Evolutionary conservation across 2,113 vertebrate genomes (phyloP).

Genomic region (Holacanthus passer): DNA sequence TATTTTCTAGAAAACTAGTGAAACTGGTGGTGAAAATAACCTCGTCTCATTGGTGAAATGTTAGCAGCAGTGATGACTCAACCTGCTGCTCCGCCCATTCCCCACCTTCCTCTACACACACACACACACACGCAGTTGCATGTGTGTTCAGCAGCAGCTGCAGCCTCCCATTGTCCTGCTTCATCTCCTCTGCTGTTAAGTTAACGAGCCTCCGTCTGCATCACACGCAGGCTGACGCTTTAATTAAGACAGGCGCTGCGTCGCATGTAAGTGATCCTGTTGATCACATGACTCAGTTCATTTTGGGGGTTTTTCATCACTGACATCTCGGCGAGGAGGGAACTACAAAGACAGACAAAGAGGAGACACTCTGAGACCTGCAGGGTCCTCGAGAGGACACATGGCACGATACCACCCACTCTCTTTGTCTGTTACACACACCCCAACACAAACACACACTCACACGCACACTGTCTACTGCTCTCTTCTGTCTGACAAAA

Average conservation of each 20-base stretch:
- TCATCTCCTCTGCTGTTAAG: neutral
- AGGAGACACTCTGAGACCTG: neutral
- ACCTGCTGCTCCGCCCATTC: constrained; percentile 31
- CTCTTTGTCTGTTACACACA: neutral
- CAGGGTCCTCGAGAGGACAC: neutral
- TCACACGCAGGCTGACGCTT: neutral
- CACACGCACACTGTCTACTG: neutral
- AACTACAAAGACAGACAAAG: neutral
- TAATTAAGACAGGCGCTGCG: constrained; percentile 18
- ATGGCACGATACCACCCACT: neutral
- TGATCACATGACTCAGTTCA: constrained; percentile 15
- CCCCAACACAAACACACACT: neutral
- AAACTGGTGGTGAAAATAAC: neutral
- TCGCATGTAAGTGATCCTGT: neutral
- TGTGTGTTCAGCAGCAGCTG: constrained; percentile 9
- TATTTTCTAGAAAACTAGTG: neutral
- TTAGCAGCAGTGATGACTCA: constrained; percentile 31
- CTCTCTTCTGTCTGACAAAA: neutral
- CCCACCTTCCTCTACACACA: neutral
- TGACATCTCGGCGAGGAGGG: neutral
- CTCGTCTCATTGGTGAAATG: neutral
- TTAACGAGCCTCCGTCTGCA: constrained; percentile 11
- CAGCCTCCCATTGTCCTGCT: constrained; percentile 40
- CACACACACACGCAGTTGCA: constrained; percentile 4
- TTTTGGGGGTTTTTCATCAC: neutral